Conservation (phyloP, 2,113 vertebrate species). For the Chaetodon trifascialis region DNA sequence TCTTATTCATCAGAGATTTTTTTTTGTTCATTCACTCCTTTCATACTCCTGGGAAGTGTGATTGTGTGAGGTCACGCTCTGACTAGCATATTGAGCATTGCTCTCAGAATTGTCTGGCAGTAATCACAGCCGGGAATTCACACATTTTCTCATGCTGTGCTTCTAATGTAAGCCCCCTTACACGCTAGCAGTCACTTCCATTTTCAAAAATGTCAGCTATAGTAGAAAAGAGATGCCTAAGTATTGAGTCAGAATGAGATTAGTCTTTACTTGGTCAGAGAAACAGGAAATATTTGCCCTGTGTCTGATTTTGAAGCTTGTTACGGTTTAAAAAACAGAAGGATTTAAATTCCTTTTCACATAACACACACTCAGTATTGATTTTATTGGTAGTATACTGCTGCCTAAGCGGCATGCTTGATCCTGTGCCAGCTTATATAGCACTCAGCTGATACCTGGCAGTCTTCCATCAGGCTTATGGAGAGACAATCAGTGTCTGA, state of each 20-base stretch:
- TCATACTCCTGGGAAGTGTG: conserved; percentile 5
- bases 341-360: background rate
- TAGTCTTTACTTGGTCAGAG: conserved; percentile 9
- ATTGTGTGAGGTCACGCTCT: conserved; percentile 41
- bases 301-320: background rate
- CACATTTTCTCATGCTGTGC: conserved; percentile 36
- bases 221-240: conserved; percentile 10
- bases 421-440: conserved; percentile 1
- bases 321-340: background rate
- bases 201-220: conserved; percentile 32
- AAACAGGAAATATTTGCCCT: background rate
- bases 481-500: conserved; percentile 51
- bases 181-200: conserved; percentile 12
- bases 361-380: background rate
- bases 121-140: conserved; percentile 53
- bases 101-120: conserved; percentile 36
- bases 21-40: background rate
- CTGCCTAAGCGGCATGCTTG: background rate
- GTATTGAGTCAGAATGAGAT: conserved; percentile 31
- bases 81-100: conserved; percentile 31
- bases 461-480: conserved; percentile 4
- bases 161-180: conserved; percentile 40
- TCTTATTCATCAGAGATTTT: background rate
- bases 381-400: background rate
- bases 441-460: conserved; percentile 16